Conservation (phyloP, 2,888 invertebrate species). For the Chloroclystis v-ata region DNA sequence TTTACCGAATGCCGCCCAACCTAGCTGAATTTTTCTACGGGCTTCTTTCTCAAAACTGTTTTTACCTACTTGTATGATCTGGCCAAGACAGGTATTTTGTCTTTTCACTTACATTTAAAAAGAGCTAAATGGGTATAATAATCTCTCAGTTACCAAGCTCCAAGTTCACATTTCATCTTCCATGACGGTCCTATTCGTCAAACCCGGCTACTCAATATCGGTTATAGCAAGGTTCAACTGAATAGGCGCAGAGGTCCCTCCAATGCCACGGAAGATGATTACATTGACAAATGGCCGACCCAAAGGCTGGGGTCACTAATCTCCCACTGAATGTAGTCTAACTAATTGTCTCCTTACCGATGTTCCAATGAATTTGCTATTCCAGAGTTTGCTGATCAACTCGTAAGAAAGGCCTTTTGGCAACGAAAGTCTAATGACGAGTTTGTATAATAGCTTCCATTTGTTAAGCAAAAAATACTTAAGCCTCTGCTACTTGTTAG, state of each 20-base stretch:
- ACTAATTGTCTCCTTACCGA: conserved; percentile 54
- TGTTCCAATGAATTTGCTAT: conserved; percentile 27
- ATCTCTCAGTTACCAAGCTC: too few relatives aligned
- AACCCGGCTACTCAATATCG: conserved; percentile 25
- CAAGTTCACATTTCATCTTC: not conserved
- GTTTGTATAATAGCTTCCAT: conserved; percentile 1
- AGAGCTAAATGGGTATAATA: too few relatives aligned
- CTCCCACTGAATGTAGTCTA: conserved; percentile 52
- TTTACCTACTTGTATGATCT: too few relatives aligned
- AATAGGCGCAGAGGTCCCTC: conserved; percentile 41
- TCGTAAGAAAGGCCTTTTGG: not conserved
- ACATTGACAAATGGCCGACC: conserved; percentile 58
- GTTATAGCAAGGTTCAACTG: conserved; percentile 42
- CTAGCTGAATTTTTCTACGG: too few relatives aligned
- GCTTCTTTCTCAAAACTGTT: too few relatives aligned
- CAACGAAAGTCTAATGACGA: not conserved
- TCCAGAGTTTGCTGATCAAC: conserved; percentile 8
- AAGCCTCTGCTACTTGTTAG: too few relatives aligned
- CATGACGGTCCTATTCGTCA: conserved; percentile 8
- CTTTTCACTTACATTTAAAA: too few relatives aligned
- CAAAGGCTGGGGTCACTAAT: conserved; percentile 51
- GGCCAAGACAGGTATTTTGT: too few relatives aligned
- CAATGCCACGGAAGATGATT: conserved; percentile 57
- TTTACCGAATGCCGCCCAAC: too few relatives aligned
- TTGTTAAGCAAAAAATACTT: not conserved